Evolutionary conservation across 37 sponge, comb jelly and placozoan genomes (phyloP), one percentile per base, ranked within the genome.

Genomic region (Trichoplax adhaerens): DNA sequence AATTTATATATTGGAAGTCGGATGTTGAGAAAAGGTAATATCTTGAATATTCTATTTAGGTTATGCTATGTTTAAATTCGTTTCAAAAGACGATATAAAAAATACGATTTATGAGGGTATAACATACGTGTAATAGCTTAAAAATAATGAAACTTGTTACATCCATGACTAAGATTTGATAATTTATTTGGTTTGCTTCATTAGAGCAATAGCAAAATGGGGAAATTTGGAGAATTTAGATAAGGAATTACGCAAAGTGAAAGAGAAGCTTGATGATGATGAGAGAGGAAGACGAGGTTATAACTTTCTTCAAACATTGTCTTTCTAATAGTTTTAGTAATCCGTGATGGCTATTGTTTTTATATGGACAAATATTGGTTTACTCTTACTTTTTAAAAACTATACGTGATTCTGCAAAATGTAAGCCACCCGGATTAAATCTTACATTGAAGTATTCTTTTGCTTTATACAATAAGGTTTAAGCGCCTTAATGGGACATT

Each of bases 151-250:
- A 8, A 52, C 48, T 8, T 67, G 10, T 77, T 72, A 53, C 29
- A 29, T 29, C 29, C 29, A 29, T 29, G 29, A 29, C 29, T 29
- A 29, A 29, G 53, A 6, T 7, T 78, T 65, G 5, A 3, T 48
- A 73, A 51, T 4, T 2, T 2, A 3, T 51, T 74, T 3, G 46
- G 5, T 46, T 1, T 51, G 51, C 48, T 52, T 62, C 50, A 55
- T 7, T 10, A 87, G 87, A 59, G 89, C 94, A 10, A 66, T 93
- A 54, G 79, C 83, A 49, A 82, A 81, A n/a, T 93, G 94, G 94
- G 90, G 94, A 3, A 89, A 82, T 71, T 83, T 77, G 81, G 74
- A 69, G 65, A 77, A 64, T 2, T 78, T 93, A 56, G 81, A 89
- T 62, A 48, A 72, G 52, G 84, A 89, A 65, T 64, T 80, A 50